These are phyloP conservation scores for Coilia nasus DNA, from an alignment of 2,797 vertebrate genomes.

Conservation along the genomic window DNA sequence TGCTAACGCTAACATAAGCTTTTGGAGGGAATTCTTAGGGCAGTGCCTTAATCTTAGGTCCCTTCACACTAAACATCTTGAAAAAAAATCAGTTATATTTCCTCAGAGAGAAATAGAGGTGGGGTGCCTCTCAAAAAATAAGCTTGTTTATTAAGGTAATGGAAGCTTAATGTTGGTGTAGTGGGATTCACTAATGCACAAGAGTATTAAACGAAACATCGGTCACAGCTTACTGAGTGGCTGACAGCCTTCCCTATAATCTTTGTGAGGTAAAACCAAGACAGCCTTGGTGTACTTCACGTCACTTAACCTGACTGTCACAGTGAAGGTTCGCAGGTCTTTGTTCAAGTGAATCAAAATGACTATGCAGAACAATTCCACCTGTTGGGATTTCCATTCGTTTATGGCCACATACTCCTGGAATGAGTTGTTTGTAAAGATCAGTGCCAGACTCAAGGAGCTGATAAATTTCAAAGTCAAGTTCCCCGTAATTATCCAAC, in stretches of 20 bases:
- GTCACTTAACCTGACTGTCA: not conserved
- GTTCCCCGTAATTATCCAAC: conserved; percentile 4
- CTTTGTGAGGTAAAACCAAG: not conserved
- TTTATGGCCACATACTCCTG: conserved; percentile 1
- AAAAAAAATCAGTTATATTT: not conserved
- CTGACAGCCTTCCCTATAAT: not conserved
- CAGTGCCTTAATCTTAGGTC: not conserved
- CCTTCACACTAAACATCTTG: not conserved
- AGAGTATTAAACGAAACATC: not conserved
- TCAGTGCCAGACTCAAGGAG: not conserved
- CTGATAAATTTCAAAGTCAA: conserved; percentile 15
- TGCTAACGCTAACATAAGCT: not conserved
- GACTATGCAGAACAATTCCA: not conserved
- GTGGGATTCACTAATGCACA: not conserved
- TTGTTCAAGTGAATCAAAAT: not conserved
- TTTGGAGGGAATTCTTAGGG: not conserved
- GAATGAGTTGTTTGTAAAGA: not conserved
- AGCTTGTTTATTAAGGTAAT: not conserved
- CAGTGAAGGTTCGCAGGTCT: not conserved
- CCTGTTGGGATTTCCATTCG: not conserved
- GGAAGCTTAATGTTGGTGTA: not conserved
- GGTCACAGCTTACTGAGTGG: not conserved
- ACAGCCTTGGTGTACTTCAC: not conserved
- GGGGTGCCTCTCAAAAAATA: not conserved
- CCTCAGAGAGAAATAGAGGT: not conserved